Evolutionary conservation across 2,888 invertebrate genomes (phyloP).

Genomic region (Itoplectis maculator): DNA sequence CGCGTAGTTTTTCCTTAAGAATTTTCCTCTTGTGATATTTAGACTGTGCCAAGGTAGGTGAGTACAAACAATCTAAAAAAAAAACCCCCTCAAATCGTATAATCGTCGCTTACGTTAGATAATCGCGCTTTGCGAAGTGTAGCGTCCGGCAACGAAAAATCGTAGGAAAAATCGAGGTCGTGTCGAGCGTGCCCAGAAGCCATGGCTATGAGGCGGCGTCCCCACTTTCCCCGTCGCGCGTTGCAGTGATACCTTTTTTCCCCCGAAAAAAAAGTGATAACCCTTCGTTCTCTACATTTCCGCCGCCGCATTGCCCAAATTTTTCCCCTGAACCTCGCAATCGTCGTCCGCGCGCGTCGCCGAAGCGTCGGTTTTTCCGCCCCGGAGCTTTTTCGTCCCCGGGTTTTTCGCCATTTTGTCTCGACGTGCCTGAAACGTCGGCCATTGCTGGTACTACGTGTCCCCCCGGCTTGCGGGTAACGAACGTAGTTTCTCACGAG

Average conservation of each 20-base stretch:
- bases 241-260: slow-evolving; percentile 53
- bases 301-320: not conserved
- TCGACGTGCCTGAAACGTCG: slow-evolving; percentile 79
- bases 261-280: slow-evolving; percentile 45
- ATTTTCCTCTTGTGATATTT: slow-evolving; percentile 84
- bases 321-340: too few relatives aligned
- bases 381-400: slow-evolving; percentile 73
- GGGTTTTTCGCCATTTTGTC: slow-evolving; percentile 83
- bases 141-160: slow-evolving; percentile 19
- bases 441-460: slow-evolving; percentile 82
- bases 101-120: slow-evolving; percentile 25
- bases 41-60: slow-evolving; percentile 84
- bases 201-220: slow-evolving; percentile 54
- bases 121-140: slow-evolving; percentile 46
- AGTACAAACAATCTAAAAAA: slow-evolving; percentile 74
- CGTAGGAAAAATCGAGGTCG: slow-evolving; percentile 72
- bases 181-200: slow-evolving; percentile 56
- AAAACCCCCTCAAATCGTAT: not conserved
- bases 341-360: too few relatives aligned
- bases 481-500: slow-evolving; percentile 49
- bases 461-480: slow-evolving; percentile 70
- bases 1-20: slow-evolving; percentile 82
- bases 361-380: slow-evolving; percentile 53
- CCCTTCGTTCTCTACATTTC: slow-evolving; percentile 11
- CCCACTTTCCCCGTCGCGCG: slow-evolving; percentile 27